Base-by-base conservation (phyloP, 2,797 vertebrate genomes). In the Tolypeutes matacus region DNA sequence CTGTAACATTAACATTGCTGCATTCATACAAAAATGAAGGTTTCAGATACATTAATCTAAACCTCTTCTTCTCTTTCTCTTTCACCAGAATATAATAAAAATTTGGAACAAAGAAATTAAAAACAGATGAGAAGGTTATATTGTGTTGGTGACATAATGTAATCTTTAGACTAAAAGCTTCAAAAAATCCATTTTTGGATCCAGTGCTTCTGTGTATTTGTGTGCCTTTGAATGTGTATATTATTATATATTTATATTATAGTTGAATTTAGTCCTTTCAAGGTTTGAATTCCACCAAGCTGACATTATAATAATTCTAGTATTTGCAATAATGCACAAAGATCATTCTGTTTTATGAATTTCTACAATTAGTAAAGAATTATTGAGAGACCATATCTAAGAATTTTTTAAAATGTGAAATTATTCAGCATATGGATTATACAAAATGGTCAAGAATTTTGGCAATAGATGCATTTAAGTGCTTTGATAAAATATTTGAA, bases 1-100 rank as follows among this genome's bases (percentile, higher is more conserved):
- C 85, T 97, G 7, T 94, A 96, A 84, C 75, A 86, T 93, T 96
- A 97, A 64, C 42, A 92, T 94, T 95, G 53, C 25, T 31, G 75
- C 93, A 87, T 89, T 96, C 89, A 81, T 78, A 82, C 15, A 85
- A 86, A 95, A 97, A 76, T 90, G 73, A 95, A 69, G 31, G 10
- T 82, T 94, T 95, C 67, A 95, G 58, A 92, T 86, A 89, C 36
- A 78, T 95, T 89, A 85, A 87, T 93, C 76, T 89, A 94, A 96
- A 87, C 3, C 78, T 86, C 81, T 92, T 95, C 58, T 93, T 56
- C 69, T 88, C 56, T 95, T 90, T 14, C 0, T 88, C 80, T 95
- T 92, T 95, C 42, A 86, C 36, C 92, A n/a, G 53, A 96, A 81
- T 89, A 14, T 12, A 91, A 64, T 89, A 58, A 96, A 88, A 91